phyloP scores from a whole-genome alignment of 1,140 invertebrate genomes.

The Drosophila triauraria region DNA sequence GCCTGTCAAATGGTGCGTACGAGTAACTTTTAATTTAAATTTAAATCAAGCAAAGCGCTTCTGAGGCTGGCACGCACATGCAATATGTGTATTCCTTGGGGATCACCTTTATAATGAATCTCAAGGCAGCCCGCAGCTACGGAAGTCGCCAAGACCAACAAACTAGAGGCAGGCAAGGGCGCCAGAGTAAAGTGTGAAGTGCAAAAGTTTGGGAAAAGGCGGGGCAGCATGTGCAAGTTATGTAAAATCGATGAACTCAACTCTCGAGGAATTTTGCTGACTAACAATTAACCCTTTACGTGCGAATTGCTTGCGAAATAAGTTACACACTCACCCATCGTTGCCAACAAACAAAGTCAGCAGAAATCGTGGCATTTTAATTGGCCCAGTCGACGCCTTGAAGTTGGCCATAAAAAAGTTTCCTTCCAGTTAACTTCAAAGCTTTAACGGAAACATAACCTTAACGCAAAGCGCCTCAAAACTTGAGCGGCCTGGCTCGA shows the following conservation, averaged over 20 bases:
- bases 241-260: slow-evolving; percentile 65
- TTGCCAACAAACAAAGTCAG: slow-evolving; percentile 45
- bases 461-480: slow-evolving; percentile 28
- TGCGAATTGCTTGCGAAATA: slow-evolving; percentile 73
- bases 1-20: slow-evolving; percentile 59
- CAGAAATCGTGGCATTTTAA: slow-evolving; percentile 55
- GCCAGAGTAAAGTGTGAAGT: slow-evolving; percentile 67
- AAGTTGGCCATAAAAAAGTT: slow-evolving; percentile 46
- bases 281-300: slow-evolving; percentile 76
- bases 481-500: slow-evolving; percentile 10
- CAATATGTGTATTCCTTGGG: slow-evolving; percentile 1
- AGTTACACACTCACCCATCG: slow-evolving; percentile 39
- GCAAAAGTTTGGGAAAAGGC: slow-evolving; percentile 4
- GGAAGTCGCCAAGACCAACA: slow-evolving; percentile 39
- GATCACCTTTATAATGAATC: slow-evolving; percentile 2
- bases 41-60: slow-evolving; percentile 40
- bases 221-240: slow-evolving; percentile 54
- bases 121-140: slow-evolving; percentile 44
- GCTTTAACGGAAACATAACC: slow-evolving; percentile 26
- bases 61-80: slow-evolving; percentile 30
- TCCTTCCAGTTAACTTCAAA: slow-evolving; percentile 34
- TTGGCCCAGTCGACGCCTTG: slow-evolving; percentile 43
- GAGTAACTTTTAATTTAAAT: slow-evolving; percentile 75
- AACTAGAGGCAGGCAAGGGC: slow-evolving; percentile 51
- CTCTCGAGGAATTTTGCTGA: slow-evolving; percentile 59